Base-by-base conservation (phyloP, 2,888 invertebrate genomes). In the Cephus runcator region DNA sequence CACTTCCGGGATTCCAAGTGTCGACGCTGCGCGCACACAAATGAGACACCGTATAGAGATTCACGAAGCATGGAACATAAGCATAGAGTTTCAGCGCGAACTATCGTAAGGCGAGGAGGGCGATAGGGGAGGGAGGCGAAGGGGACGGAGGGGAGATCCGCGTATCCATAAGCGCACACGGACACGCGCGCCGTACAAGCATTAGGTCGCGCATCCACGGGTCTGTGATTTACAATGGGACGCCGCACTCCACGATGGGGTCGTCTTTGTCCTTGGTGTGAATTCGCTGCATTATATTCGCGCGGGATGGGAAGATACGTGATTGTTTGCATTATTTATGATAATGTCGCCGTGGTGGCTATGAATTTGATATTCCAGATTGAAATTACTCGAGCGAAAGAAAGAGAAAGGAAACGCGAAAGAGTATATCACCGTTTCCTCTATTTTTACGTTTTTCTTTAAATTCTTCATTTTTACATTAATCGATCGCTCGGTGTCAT, bases 251-350 rank as follows among this genome's bases (percentile, higher is more conserved):
- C 76, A 71, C 71, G 74, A 78, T 82, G 83, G 84, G 83, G 84
- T 84, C 79, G 80, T 85, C 88, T 89, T 89, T 89, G 87, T 89
- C 87, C 86, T 86, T 84, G 86, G 83, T 85, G 82, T 83, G 84
- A 86, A 85, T 85, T 85, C 87, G 81, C 79, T 79, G 82, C 80
- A 79, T 83, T 81, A 80, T 76, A 76, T 69, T 78, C 75, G 73
- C 76, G 80, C 77, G 77, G 80, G 80, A 81, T 80, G 81, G 79
- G 78, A 74, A 74, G 35, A 74, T 81, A 78, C 82, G 82, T 85
- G 87, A 90, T 88, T 88, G 86, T 88, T 88, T 87, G 84, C 84
- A 85, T 90, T 90, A 90, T 90, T 90, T 90, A 90, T 87, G 88
- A 85, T 87, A 85, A 88, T 85, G 86, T 78, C 36, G 77, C 79